phyloP scores from a whole-genome alignment of 2,797 vertebrate genomes.

The Selene dorsalis region DNA sequence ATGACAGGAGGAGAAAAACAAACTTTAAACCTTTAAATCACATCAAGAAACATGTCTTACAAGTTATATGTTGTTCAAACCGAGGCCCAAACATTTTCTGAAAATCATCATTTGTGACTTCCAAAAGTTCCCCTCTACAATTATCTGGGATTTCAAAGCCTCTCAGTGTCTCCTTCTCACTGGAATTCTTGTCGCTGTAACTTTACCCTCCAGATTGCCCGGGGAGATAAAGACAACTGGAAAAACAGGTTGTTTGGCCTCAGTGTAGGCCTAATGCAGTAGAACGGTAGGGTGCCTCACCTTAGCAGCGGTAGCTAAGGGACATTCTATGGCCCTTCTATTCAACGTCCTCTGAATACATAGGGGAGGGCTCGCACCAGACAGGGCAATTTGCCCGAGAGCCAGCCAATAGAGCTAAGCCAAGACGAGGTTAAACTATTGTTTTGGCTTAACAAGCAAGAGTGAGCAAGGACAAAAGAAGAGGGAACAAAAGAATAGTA shows the following conservation, averaged over 20 bases:
- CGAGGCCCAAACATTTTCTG: slow-evolving; percentile 2
- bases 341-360: slow-evolving; percentile 82
- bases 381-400: slow-evolving; percentile 86
- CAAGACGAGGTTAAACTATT: slow-evolving; percentile 86
- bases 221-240: slow-evolving; percentile 84
- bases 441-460: slow-evolving; percentile 87
- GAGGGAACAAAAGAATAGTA: slow-evolving; percentile 77
- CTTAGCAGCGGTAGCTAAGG: slow-evolving; percentile 85
- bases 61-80: slow-evolving; percentile 36
- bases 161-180: slow-evolving; percentile 55
- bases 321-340: slow-evolving; percentile 82
- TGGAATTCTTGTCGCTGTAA: slow-evolving; percentile 72
- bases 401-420: slow-evolving; percentile 84
- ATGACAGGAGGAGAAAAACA: slow-evolving; percentile 8
- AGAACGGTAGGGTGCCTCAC: slow-evolving; percentile 80
- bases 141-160: slow-evolving; percentile 72
- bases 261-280: slow-evolving; percentile 72
- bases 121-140: slow-evolving; percentile 60
- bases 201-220: slow-evolving; percentile 77
- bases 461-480: slow-evolving; percentile 86
- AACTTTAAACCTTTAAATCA: slow-evolving; percentile 21
- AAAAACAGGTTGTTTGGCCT: slow-evolving; percentile 85
- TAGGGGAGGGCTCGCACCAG: slow-evolving; percentile 81
- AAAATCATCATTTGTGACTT: slow-evolving; percentile 63
- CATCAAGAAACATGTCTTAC: slow-evolving; percentile 18